Percentiles rank a stretch among this genome's conserved stretches.
Evolutionary conservation across 2,888 invertebrate genomes (phyloP).

Genomic region (Patella caerulea): DNA sequence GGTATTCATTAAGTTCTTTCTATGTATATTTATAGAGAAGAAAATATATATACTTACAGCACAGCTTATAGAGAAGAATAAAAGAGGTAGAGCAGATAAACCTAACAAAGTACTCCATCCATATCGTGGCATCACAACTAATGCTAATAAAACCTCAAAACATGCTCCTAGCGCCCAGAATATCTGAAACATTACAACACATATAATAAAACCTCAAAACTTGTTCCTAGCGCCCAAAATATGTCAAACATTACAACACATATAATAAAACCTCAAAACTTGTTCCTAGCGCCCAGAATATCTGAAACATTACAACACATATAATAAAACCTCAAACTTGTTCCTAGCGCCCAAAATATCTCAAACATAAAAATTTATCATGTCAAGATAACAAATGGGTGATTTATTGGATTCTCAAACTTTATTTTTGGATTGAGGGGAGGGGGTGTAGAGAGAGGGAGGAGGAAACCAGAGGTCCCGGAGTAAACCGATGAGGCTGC

Average conservation of each 20-base stretch:
- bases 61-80: conserved; percentile 79
- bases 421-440: too few relatives aligned
- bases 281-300: conserved; percentile 95
- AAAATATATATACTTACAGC: conserved; percentile 64
- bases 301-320: conserved; percentile 43
- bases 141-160: conserved; percentile 90
- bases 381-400: too few relatives aligned
- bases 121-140: conserved; percentile 90
- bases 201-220: conserved; percentile 87
- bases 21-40: too few relatives aligned
- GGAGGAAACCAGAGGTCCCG: too few relatives aligned
- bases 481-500: too few relatives aligned
- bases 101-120: conserved; percentile 93
- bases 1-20: too few relatives aligned
- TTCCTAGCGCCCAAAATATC: conserved; percentile 93
- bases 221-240: conserved; percentile 96
- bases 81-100: conserved; percentile 90
- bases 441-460: too few relatives aligned
- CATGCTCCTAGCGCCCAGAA: conserved; percentile 98
- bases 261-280: conserved; percentile 89
- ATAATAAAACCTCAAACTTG: conserved; percentile 90
- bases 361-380: conserved; percentile 36
- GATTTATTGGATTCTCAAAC: too few relatives aligned
- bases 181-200: conserved; percentile 49
- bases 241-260: conserved; percentile 48